phyloP scores from a whole-genome alignment of 2,113 vertebrate species.

The Semnornis frantzii region DNA sequence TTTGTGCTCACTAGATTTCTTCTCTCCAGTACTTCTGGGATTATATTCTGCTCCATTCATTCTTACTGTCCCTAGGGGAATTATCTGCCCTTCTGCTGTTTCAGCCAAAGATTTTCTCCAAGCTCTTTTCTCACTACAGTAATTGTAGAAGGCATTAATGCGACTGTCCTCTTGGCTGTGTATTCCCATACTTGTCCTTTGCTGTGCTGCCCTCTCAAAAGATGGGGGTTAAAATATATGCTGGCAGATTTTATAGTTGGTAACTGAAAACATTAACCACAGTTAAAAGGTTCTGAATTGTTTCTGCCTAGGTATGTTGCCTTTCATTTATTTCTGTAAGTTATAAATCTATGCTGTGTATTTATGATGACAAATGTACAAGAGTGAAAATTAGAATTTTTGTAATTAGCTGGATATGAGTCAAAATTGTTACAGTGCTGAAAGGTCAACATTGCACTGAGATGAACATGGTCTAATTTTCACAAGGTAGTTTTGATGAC shows the following conservation, averaged over 20 bases:
- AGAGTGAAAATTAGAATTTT: background rate
- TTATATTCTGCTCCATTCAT: background rate
- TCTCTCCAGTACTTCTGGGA: background rate
- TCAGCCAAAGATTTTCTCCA: constrained; percentile 4
- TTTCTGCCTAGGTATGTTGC: background rate
- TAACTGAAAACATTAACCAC: background rate
- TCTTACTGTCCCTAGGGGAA: background rate
- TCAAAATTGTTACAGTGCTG: background rate
- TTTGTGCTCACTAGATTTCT: background rate
- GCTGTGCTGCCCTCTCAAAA: background rate
- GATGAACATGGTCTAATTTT: background rate
- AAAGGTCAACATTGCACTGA: background rate
- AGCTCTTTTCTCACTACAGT: background rate
- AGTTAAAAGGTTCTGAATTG: background rate
- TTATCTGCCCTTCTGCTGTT: background rate
- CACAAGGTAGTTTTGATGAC: background rate
- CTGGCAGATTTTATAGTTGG: background rate
- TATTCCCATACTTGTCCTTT: background rate
- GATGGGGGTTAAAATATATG: background rate
- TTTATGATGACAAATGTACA: background rate
- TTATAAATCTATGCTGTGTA: background rate
- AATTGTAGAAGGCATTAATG: background rate
- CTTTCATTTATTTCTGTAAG: background rate
- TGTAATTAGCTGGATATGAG: background rate
- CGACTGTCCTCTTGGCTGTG: background rate